Evolutionary conservation across 2,888 invertebrate species (phyloP).

Genomic region (Nysson spinosus): DNA sequence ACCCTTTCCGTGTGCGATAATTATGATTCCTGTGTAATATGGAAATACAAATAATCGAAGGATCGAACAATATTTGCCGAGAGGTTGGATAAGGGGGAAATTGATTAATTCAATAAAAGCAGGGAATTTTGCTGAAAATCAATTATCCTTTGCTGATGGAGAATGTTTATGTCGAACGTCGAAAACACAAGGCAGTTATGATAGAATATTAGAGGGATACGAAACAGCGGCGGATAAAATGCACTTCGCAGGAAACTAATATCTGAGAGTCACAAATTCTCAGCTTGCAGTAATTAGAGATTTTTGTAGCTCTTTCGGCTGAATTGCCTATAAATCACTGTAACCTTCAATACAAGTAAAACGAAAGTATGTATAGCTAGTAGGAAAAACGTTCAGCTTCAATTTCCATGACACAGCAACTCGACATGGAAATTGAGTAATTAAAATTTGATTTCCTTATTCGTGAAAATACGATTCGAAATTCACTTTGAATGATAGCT

Average conservation of each 20-base stretch:
- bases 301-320: conserved; percentile 28
- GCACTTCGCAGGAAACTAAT: conserved; percentile 39
- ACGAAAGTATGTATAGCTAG: conserved; percentile 21
- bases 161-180: conserved; percentile 20
- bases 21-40: neutral
- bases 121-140: conserved; percentile 18
- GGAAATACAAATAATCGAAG: neutral
- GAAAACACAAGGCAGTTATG: conserved; percentile 18
- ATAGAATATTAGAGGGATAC: conserved; percentile 22
- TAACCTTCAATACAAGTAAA: conserved; percentile 33
- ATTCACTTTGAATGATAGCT: too few relatives aligned
- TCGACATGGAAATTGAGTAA: neutral
- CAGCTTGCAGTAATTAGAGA: conserved; percentile 36
- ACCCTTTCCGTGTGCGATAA: neutral
- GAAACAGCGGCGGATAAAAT: conserved; percentile 41
- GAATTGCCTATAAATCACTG: conserved; percentile 47
- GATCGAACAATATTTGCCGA: neutral
- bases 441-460: neutral
- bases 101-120: conserved; percentile 26
- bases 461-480: too few relatives aligned
- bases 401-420: neutral
- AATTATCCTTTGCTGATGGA: conserved; percentile 21
- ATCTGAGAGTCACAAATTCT: conserved; percentile 53
- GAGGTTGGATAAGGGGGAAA: neutral
- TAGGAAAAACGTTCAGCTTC: conserved; percentile 41